phyloP scores from a whole-genome alignment of 2,797 vertebrate species.

The Acrocephalus scirpaceus region DNA sequence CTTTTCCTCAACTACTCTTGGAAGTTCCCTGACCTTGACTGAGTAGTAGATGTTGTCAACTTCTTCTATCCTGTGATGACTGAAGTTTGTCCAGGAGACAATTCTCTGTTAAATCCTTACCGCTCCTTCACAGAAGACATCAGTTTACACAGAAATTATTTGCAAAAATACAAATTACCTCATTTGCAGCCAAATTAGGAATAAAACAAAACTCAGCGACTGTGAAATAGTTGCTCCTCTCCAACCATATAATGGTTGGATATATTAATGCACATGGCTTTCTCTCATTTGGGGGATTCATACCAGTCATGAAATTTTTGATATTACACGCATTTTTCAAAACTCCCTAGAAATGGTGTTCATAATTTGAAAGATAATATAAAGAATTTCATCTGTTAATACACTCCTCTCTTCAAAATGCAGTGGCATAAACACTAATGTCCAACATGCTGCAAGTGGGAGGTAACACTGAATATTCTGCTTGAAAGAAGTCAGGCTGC shows the following conservation, averaged over 20 bases:
- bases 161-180: background rate
- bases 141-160: background rate
- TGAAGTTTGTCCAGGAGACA: background rate
- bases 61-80: background rate
- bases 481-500: background rate
- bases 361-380: background rate
- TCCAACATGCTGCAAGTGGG: background rate
- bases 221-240: background rate
- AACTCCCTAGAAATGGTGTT: background rate
- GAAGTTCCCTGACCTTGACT: background rate
- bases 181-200: background rate
- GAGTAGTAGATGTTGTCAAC: background rate
- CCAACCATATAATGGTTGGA: background rate
- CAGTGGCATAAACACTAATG: background rate
- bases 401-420: background rate
- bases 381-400: background rate
- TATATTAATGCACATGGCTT: background rate
- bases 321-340: background rate
- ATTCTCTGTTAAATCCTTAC: background rate
- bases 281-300: background rate
- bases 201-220: background rate
- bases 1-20: background rate
- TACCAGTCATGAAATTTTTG: background rate
- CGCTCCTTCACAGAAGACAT: background rate
- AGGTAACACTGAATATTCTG: background rate